Evolutionary conservation across 1,140 invertebrate species (phyloP).

Genomic region (Hyphantria cunea): DNA sequence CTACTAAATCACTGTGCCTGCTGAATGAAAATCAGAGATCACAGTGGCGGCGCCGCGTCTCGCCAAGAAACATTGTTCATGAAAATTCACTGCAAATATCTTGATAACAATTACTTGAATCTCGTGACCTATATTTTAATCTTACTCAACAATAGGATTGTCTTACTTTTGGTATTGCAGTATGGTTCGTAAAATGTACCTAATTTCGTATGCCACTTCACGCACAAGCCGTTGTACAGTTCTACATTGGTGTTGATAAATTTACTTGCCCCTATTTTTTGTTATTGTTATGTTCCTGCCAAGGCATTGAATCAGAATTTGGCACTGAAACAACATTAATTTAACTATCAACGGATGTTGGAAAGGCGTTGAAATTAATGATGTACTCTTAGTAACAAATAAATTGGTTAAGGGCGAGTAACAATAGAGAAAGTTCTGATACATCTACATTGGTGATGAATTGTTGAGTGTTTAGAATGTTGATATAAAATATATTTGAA

Average conservation of each 20-base stretch:
- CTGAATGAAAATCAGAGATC: slow-evolving; percentile 36
- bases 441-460: neutral
- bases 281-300: slow-evolving; percentile 6
- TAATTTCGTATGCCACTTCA: neutral
- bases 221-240: neutral
- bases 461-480: neutral
- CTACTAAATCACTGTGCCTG: slow-evolving; percentile 15
- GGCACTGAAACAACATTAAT: slow-evolving; percentile 24
- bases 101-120: neutral
- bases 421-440: slow-evolving; percentile 19
- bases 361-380: slow-evolving; percentile 20
- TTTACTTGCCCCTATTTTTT: slow-evolving; percentile 25
- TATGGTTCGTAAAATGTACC: neutral
- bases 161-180: neutral
- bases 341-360: slow-evolving; percentile 13
- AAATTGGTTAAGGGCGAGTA: slow-evolving; percentile 11
- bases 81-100: slow-evolving; percentile 16
- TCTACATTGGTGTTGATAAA: slow-evolving; percentile 8
- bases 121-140: slow-evolving; percentile 21
- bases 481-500: neutral
- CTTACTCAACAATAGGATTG: neutral
- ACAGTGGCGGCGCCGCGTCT: slow-evolving; percentile 38
- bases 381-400: slow-evolving; percentile 24
- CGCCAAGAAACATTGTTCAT: slow-evolving; percentile 36
- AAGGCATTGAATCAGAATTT: slow-evolving; percentile 20